Conservation (phyloP, 2,113 vertebrate species). For the Abramis brama region DNA sequence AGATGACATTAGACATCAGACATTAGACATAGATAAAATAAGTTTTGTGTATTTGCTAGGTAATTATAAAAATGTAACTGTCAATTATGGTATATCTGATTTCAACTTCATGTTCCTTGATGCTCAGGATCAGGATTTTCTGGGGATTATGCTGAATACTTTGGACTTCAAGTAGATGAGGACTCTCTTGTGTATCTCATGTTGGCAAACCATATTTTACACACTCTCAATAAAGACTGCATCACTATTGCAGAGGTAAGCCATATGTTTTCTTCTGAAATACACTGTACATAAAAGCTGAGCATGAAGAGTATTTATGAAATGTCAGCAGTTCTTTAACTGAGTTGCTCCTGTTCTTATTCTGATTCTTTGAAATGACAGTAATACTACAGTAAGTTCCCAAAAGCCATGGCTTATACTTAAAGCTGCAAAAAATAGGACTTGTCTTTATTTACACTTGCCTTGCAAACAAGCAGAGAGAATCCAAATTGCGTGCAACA, state of each 20-base stretch:
- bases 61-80: not conserved
- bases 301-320: not conserved
- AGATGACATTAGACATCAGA: constrained; percentile 16
- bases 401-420: not conserved
- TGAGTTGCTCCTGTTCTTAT: not conserved
- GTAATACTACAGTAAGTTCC: not conserved
- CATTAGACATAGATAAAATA: no score
- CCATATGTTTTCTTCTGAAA: not conserved
- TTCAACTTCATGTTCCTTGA: constrained; percentile 50
- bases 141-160: constrained; percentile 94
- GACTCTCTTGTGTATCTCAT: constrained; percentile 93
- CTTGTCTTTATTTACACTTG: no score
- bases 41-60: not conserved
- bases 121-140: constrained; percentile 83
- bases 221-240: constrained; percentile 87
- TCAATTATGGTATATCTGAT: not conserved
- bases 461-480: no score
- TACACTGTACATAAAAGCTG: not conserved
- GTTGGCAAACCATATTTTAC: constrained; percentile 91
- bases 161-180: constrained; percentile 96
- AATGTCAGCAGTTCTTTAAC: not conserved
- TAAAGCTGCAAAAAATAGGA: no score
- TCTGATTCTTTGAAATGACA: not conserved
- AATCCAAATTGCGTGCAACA: no score
- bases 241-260: constrained; percentile 96